Percentiles rank a stretch among this genome's conserved stretches.
Conservation (phyloP, 2,888 invertebrate genomes). For the Epinotia brunnichana region DNA sequence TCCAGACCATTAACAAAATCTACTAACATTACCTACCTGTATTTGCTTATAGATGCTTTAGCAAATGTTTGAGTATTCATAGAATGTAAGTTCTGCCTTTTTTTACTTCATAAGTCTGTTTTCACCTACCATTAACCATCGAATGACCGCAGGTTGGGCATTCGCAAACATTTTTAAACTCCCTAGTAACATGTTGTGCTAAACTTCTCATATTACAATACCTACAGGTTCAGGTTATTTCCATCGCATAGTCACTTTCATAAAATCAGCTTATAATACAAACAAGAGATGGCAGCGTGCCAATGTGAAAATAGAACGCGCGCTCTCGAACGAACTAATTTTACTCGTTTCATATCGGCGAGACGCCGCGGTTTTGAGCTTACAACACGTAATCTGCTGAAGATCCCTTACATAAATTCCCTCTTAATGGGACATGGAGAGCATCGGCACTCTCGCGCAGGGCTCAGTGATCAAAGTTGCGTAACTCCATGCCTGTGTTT, state of each 20-base stretch:
- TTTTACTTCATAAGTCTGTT: constrained; percentile 9
- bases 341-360: constrained; percentile 68
- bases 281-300: constrained; percentile 81
- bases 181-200: constrained; percentile 56
- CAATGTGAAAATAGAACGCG: constrained; percentile 78
- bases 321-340: constrained; percentile 80
- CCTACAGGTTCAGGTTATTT: constrained; percentile 80
- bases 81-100: constrained; percentile 34
- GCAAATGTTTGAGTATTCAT: constrained; percentile 54
- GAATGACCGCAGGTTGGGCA: neutral
- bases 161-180: constrained; percentile 20
- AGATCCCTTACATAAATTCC: constrained; percentile 53
- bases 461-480: constrained; percentile 24
- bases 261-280: constrained; percentile 84
- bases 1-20: constrained; percentile 55
- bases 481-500: constrained; percentile 20
- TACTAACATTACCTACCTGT: constrained; percentile 51
- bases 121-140: constrained; percentile 8
- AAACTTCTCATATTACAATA: constrained; percentile 78
- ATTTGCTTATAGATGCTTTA: constrained; percentile 73
- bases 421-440: constrained; percentile 43
- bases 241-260: constrained; percentile 82
- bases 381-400: constrained; percentile 67
- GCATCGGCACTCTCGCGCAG: constrained; percentile 26
- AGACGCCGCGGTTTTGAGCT: constrained; percentile 60